phyloP scores from a whole-genome alignment of 2,888 invertebrate species.

The Capitulum mitella region DNA sequence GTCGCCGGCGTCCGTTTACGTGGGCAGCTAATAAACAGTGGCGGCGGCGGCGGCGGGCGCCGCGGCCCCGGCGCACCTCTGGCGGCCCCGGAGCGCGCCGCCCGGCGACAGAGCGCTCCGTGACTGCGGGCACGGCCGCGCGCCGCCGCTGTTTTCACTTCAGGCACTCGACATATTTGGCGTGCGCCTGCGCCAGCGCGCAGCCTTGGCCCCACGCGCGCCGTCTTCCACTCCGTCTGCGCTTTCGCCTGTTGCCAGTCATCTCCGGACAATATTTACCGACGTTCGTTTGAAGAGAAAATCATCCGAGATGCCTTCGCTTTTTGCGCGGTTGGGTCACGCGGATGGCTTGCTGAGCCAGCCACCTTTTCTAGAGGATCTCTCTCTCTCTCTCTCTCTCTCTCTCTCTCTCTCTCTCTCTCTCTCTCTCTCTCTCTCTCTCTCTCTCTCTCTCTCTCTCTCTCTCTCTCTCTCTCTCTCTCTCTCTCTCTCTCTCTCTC shows the following conservation, averaged over 20 bases:
- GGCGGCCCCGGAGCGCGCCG: no score
- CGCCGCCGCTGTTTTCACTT: not conserved
- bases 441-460: not conserved
- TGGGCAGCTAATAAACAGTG: no score
- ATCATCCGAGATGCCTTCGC: no score
- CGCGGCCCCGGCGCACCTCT: no score
- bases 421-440: not conserved
- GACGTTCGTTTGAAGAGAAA: no score
- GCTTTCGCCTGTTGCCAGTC: not conserved
- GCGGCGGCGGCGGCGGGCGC: no score
- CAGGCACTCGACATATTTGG: not conserved
- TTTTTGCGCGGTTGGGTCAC: no score
- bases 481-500: slow-evolving; percentile 9
- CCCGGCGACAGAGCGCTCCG: no score
- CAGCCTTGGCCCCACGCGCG: not conserved
- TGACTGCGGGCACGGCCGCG: no score
- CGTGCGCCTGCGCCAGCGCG: not conserved
- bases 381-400: not conserved
- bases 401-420: not conserved
- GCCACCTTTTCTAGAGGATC: not conserved
- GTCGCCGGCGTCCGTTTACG: no score
- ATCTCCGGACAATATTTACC: not conserved
- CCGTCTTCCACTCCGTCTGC: not conserved
- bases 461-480: not conserved
- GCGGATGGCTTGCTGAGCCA: no score